Conservation (phyloP, 2,113 vertebrate species). For the Lucifuga dentata region DNA sequence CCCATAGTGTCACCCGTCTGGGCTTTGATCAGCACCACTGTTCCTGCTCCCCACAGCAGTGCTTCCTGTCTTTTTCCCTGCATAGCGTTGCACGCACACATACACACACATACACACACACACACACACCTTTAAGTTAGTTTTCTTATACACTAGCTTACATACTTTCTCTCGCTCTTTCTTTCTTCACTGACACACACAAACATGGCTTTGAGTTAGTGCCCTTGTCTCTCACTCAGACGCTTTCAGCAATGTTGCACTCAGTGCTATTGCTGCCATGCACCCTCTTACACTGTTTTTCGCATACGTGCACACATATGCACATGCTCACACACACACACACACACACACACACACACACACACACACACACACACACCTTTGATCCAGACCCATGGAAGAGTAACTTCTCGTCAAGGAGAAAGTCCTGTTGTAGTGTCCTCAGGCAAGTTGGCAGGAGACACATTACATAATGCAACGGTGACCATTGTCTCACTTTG, state of each 20-base stretch:
- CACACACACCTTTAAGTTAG: slow-evolving; percentile 40
- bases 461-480: slow-evolving; percentile 73
- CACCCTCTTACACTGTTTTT: slow-evolving; percentile 35
- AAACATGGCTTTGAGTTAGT: slow-evolving; percentile 73
- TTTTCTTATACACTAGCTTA: slow-evolving; percentile 43
- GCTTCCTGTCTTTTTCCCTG: slow-evolving; percentile 75
- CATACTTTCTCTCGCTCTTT: slow-evolving; percentile 41
- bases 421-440: slow-evolving; percentile 51
- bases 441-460: slow-evolving; percentile 68
- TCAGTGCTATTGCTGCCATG: slow-evolving; percentile 24
- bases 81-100: slow-evolving; percentile 35
- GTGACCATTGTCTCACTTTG: slow-evolving; percentile 63
- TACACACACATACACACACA: slow-evolving; percentile 17
- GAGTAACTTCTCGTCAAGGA: slow-evolving; percentile 61
- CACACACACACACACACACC: slow-evolving; percentile 34
- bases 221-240: slow-evolving; percentile 46
- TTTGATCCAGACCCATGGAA: slow-evolving; percentile 58
- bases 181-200: slow-evolving; percentile 49
- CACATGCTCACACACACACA: slow-evolving; percentile 28
- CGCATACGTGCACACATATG: neutral
- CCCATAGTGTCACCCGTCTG: slow-evolving; percentile 80
- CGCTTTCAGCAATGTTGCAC: slow-evolving; percentile 48
- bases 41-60: slow-evolving; percentile 75
- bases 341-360: slow-evolving; percentile 5
- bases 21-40: slow-evolving; percentile 82